These are phyloP conservation scores for Tetrao urogallus DNA, from an alignment of 2,113 vertebrate species.

Conservation along the genomic window DNA sequence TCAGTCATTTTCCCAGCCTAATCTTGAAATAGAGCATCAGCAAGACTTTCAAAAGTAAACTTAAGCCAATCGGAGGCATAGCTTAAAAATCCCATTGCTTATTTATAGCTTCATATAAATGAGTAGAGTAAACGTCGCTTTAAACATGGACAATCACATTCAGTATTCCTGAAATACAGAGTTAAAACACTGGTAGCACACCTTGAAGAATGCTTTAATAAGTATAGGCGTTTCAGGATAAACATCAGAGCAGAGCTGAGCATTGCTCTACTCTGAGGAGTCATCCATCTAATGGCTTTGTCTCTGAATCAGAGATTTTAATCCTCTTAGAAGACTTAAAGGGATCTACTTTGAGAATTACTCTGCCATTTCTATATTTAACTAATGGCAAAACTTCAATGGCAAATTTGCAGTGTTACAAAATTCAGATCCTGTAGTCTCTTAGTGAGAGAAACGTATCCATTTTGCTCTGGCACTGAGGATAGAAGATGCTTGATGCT, in stretches of 20 bases:
- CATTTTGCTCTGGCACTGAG: background rate
- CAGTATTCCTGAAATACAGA: background rate
- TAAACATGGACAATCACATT: background rate
- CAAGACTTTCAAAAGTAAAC: slow-evolving; percentile 21
- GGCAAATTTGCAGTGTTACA: background rate
- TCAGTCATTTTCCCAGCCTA: background rate
- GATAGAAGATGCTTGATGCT: background rate
- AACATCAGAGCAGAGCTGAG: slow-evolving; percentile 29
- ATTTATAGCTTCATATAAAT: slow-evolving; percentile 28
- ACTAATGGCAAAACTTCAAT: slow-evolving; percentile 4
- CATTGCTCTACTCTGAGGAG: slow-evolving; percentile 12
- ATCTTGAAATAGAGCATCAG: background rate
- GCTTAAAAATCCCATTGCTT: background rate
- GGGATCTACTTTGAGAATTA: slow-evolving; percentile 36
- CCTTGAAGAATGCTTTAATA: slow-evolving; percentile 17
- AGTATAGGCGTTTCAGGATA: slow-evolving; percentile 15
- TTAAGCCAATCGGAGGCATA: background rate
- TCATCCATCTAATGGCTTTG: slow-evolving; percentile 11
- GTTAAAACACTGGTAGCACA: background rate
- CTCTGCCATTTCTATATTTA: slow-evolving; percentile 42
- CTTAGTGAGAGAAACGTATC: background rate
- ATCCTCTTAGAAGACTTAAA: slow-evolving; percentile 64
- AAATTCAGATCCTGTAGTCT: background rate
- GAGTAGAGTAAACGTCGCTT: background rate
- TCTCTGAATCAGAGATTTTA: slow-evolving; percentile 58